Conservation (phyloP, 2,797 vertebrate species). For the Anguilla pacifica region DNA sequence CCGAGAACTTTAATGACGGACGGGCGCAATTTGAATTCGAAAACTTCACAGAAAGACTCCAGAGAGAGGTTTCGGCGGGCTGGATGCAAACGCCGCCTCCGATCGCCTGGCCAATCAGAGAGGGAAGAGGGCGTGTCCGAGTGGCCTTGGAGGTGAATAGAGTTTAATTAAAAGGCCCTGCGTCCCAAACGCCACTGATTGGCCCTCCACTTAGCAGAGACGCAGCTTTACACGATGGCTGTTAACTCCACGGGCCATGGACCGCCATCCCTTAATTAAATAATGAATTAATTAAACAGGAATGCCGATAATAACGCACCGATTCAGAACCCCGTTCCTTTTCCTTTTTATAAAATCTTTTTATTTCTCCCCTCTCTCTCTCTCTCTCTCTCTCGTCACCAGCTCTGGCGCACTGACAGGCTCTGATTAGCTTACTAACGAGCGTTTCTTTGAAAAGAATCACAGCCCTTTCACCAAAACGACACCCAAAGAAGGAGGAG, state of each 20-base stretch:
- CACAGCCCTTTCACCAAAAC: slow-evolving; percentile 26
- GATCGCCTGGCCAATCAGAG: background rate
- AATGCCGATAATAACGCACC: slow-evolving; percentile 10
- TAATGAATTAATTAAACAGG: slow-evolving; percentile 15
- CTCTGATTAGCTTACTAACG: slow-evolving; percentile 29
- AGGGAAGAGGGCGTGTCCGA: background rate
- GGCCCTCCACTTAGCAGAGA: background rate
- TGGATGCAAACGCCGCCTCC: background rate
- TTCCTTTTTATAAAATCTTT: background rate
- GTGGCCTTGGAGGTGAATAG: slow-evolving; percentile 8
- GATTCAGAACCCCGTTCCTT: background rate
- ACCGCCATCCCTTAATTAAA: slow-evolving; percentile 9
- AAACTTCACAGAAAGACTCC: background rate
- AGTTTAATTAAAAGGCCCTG: slow-evolving; percentile 26
- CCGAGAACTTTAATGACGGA: background rate
- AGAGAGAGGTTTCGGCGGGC: background rate
- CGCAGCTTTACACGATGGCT: background rate
- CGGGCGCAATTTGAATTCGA: background rate
- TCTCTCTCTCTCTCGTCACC: background rate
- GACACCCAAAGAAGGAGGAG: background rate
- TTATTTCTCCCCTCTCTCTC: background rate
- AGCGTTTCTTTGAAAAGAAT: slow-evolving; percentile 38
- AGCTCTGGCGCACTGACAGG: slow-evolving; percentile 20
- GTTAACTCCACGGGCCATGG: background rate
- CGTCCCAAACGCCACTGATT: slow-evolving; percentile 20